Conservation (phyloP, 1,140 invertebrate genomes). For the Drosophila yakuba region DNA sequence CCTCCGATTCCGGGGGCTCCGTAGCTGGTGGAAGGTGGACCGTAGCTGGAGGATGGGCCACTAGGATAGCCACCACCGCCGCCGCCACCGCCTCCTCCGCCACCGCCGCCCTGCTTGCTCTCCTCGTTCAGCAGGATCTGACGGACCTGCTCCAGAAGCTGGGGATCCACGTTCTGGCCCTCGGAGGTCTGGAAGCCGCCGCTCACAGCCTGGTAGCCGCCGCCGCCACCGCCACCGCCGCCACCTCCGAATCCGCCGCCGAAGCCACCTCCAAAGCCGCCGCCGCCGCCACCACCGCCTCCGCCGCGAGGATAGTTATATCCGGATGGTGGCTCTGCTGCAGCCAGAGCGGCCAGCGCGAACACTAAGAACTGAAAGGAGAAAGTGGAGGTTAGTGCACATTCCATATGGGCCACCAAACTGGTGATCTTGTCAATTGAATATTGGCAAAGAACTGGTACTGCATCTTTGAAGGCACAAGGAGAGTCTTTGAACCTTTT, state of each 20-base stretch:
- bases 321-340: constrained; percentile 88
- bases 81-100: constrained; percentile 83
- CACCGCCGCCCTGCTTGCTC: constrained; percentile 86
- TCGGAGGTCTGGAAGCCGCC: constrained; percentile 90
- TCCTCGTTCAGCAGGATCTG: constrained; percentile 93
- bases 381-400: constrained; percentile 18
- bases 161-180: constrained; percentile 91
- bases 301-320: constrained; percentile 88
- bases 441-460: neutral
- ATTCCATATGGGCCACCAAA: constrained; percentile 7
- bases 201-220: constrained; percentile 90
- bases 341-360: constrained; percentile 87
- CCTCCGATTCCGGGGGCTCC: constrained; percentile 87
- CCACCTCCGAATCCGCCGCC: constrained; percentile 73
- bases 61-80: constrained; percentile 84
- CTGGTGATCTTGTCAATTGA: neutral
- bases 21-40: constrained; percentile 86
- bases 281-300: constrained; percentile 85
- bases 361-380: constrained; percentile 88
- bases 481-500: no score
- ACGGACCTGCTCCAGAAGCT: constrained; percentile 91
- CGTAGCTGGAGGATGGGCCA: constrained; percentile 86
- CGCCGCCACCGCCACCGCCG: constrained; percentile 84
- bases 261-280: constrained; percentile 78
- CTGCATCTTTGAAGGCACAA: no score